Conservation (phyloP, 2,888 invertebrate species). For the Odontocolon sp. region DNA sequence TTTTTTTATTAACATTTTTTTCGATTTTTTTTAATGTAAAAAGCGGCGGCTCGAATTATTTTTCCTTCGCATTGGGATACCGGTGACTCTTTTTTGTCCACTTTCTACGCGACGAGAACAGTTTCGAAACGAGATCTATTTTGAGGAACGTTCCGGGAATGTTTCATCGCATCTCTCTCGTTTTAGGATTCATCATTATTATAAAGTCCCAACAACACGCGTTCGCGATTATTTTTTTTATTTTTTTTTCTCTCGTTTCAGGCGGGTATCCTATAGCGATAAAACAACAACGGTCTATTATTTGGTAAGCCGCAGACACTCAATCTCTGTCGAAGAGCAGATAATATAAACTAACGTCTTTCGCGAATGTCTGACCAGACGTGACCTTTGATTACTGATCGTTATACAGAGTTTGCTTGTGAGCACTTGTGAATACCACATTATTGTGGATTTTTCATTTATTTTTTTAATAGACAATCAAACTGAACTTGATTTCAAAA, state of each 20-base stretch:
- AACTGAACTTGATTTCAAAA: no score
- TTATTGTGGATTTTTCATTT: not conserved
- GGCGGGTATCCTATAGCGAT: constrained; percentile 3
- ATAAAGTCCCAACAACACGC: constrained; percentile 18
- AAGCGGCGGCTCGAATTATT: constrained; percentile 6
- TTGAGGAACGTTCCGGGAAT: constrained; percentile 48
- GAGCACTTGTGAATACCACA: not conserved
- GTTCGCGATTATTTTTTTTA: constrained; percentile 12
- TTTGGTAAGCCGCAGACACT: not conserved
- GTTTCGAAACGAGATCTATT: constrained; percentile 49
- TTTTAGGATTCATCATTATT: constrained; percentile 38
- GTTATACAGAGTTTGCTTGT: not conserved
- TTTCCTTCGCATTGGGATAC: not conserved
- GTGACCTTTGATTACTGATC: constrained; percentile 11
- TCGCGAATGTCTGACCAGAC: constrained; percentile 16
- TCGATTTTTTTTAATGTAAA: constrained; percentile 1
- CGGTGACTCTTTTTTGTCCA: constrained; percentile 21
- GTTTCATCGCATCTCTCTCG: constrained; percentile 22
- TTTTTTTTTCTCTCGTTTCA: constrained; percentile 1
- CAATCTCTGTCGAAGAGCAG: not conserved
- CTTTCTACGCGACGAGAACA: constrained; percentile 35
- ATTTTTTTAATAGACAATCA: no score
- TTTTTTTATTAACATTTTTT: not conserved
- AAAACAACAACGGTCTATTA: constrained; percentile 23
- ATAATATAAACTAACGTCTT: not conserved